phyloP scores from a whole-genome alignment of 2,888 invertebrate genomes.

The Melolontha melolontha region DNA sequence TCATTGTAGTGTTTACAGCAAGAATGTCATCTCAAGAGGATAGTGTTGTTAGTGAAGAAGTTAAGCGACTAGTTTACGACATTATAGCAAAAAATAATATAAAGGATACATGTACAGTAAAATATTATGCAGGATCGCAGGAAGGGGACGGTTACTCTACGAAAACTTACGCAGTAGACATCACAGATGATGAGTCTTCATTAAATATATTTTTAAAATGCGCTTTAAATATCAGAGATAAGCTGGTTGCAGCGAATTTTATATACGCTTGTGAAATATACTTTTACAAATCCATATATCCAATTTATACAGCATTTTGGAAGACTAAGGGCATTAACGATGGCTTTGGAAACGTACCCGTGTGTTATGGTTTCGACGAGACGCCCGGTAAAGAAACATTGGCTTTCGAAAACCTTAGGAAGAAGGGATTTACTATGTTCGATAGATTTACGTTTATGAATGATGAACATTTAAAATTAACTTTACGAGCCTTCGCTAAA shows the following conservation, averaged over 20 bases:
- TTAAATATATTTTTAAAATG: constrained; percentile 38
- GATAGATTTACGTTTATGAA: constrained; percentile 54
- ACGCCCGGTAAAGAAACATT: constrained; percentile 47
- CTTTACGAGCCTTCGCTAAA: constrained; percentile 56
- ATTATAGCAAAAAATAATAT: too few relatives aligned
- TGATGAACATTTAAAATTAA: constrained; percentile 53
- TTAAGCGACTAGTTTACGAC: too few relatives aligned
- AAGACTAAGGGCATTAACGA: constrained; percentile 1
- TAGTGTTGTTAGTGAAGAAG: too few relatives aligned
- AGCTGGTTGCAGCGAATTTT: not conserved
- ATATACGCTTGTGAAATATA: constrained; percentile 32
- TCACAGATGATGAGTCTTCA: not conserved
- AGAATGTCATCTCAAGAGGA: too few relatives aligned
- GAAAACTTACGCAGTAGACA: constrained; percentile 21
- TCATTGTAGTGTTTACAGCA: too few relatives aligned
- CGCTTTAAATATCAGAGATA: not conserved
- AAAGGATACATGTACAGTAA: not conserved
- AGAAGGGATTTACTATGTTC: constrained; percentile 52
- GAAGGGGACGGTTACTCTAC: constrained; percentile 36
- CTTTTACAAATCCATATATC: constrained; percentile 35
- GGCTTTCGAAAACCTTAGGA: constrained; percentile 54
- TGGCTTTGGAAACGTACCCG: constrained; percentile 34
- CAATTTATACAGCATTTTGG: constrained; percentile 23
- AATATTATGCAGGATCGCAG: constrained; percentile 18
- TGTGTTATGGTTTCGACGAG: constrained; percentile 42